A percentile compares a stretch with the other conserved stretches of the same genome.
Conservation (phyloP, 2,113 vertebrate species). For the Carollia perspicillata region DNA sequence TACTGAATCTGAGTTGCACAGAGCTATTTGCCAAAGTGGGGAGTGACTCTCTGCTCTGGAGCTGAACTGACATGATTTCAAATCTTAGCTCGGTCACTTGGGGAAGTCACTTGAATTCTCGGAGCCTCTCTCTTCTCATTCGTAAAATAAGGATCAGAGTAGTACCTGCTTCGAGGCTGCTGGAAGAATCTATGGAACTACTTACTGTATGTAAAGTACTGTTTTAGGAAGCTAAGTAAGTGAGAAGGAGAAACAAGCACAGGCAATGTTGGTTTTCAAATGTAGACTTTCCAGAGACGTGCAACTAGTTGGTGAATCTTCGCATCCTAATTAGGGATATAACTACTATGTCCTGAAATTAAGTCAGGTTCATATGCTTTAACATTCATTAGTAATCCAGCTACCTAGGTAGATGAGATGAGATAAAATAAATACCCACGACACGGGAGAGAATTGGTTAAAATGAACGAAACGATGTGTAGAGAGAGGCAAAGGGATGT, state of each 20-base stretch:
- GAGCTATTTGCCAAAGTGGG: not conserved
- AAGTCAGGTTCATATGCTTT: not conserved
- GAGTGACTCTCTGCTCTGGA: not conserved
- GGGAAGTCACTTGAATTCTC: not conserved
- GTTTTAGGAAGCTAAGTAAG: not conserved
- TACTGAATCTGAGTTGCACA: not conserved
- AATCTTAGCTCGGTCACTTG: not conserved
- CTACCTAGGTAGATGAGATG: not conserved
- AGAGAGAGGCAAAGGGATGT: not conserved
- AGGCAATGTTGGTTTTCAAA: not conserved
- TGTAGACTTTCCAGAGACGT: not conserved
- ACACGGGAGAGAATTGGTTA: not conserved
- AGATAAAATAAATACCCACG: not conserved
- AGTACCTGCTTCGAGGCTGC: not conserved
- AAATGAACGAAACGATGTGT: not conserved
- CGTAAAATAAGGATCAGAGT: not conserved
- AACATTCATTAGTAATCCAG: not conserved
- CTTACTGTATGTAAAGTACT: not conserved
- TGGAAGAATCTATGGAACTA: not conserved
- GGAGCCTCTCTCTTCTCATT: not conserved
- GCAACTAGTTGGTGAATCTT: not conserved
- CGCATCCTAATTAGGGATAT: not conserved
- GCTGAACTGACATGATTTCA: not conserved
- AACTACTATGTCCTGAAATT: not conserved
- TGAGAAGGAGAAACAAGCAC: not conserved